phyloP scores from a whole-genome alignment of 2,113 vertebrate species.

The Ranitomeya variabilis region DNA sequence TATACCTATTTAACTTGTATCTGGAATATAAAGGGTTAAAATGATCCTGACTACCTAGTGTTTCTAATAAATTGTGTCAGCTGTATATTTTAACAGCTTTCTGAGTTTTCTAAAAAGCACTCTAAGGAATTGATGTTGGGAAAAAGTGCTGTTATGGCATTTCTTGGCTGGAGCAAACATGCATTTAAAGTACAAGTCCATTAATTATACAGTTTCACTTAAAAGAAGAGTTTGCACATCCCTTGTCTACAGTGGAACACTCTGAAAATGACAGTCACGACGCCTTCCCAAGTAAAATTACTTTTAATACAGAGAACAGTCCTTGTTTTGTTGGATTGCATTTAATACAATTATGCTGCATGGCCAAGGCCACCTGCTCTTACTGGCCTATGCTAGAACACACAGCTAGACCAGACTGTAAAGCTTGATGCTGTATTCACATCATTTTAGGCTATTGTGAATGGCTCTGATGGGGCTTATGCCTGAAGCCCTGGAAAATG shows the following conservation, averaged over 20 bases:
- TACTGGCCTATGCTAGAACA: not conserved
- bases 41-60: not conserved
- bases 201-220: constrained; percentile 33
- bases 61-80: constrained; percentile 10
- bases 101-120: not conserved
- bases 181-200: constrained; percentile 4
- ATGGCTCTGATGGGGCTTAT: no score
- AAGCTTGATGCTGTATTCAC: not conserved
- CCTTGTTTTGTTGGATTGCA: not conserved
- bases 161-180: constrained; percentile 28
- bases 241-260: not conserved
- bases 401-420: not conserved
- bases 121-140: constrained; percentile 9
- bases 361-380: not conserved
- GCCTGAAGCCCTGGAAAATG: no score
- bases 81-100: constrained; percentile 23
- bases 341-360: not conserved
- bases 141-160: constrained; percentile 21
- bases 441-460: no score
- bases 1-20: not conserved
- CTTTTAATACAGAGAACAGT: not conserved
- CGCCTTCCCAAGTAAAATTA: not conserved
- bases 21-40: not conserved
- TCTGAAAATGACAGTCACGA: not conserved
- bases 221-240: not conserved